A percentile compares a stretch with the other conserved stretches of the same genome.
These are phyloP conservation scores for Chironomus striatipennis DNA, from an alignment of 1,140 invertebrate genomes.

Conservation along the genomic window DNA sequence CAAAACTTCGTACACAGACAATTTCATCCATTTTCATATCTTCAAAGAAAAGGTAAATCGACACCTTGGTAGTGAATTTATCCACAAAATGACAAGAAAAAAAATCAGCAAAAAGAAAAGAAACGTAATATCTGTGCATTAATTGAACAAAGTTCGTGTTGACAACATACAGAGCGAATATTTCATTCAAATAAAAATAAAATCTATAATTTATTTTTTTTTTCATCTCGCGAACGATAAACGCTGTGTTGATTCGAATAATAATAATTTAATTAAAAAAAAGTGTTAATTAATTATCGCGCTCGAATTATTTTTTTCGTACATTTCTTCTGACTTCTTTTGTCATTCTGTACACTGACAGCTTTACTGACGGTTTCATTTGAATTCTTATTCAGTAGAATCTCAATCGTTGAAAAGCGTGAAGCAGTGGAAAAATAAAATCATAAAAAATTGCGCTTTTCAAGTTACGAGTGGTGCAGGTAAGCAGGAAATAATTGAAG, in stretches of 20 bases:
- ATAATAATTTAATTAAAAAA: neutral
- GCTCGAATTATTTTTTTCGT: neutral
- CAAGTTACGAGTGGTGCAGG: neutral
- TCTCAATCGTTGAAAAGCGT: neutral
- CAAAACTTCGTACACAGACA: too few relatives aligned
- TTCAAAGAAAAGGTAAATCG: too few relatives aligned
- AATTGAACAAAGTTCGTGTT: neutral
- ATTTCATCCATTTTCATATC: too few relatives aligned
- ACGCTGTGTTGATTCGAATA: neutral
- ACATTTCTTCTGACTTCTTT: neutral
- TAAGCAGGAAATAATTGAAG: neutral
- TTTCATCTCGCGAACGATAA: too few relatives aligned
- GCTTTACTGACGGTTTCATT: neutral
- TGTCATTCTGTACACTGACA: neutral
- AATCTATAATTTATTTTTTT: too few relatives aligned
- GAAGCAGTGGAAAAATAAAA: too few relatives aligned
- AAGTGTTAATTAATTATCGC: neutral
- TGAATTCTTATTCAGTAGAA: neutral
- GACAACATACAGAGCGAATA: neutral
- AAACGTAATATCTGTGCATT: neutral
- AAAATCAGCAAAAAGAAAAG: too few relatives aligned
- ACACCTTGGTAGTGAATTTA: too few relatives aligned
- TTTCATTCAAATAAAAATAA: neutral
- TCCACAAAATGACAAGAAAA: neutral
- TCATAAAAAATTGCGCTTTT: too few relatives aligned